Evolutionary conservation across 1,140 invertebrate genomes (phyloP).

Genomic region (Bombus consobrinus): DNA sequence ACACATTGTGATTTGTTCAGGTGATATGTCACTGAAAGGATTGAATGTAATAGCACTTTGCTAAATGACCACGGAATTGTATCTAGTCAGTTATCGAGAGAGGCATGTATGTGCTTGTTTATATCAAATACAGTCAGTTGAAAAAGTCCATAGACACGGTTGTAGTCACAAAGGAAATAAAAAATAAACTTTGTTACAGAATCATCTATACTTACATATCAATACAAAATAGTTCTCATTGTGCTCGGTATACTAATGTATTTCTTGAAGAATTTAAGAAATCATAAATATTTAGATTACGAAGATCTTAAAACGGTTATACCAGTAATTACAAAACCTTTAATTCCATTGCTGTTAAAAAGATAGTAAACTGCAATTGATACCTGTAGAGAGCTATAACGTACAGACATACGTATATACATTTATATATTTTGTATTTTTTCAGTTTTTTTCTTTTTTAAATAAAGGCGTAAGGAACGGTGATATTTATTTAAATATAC

Average conservation of each 20-base stretch:
- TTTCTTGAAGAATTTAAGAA: too few species aligned
- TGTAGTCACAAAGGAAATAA: too few species aligned
- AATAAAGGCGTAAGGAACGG: not conserved
- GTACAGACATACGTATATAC: not conserved
- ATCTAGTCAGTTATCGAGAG: not conserved
- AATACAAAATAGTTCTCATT: too few species aligned
- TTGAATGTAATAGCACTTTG: not conserved
- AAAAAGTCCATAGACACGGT: not conserved
- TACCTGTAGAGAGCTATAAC: not conserved
- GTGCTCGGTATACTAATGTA: too few species aligned
- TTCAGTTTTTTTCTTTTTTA: not conserved
- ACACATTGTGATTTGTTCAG: not conserved
- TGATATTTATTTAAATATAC: not conserved
- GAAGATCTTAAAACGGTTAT: too few species aligned
- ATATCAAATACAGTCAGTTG: not conserved
- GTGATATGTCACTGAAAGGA: not conserved
- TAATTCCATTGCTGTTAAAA: not conserved
- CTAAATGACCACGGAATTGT: not conserved
- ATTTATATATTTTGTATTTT: not conserved
- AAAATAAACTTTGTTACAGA: too few species aligned
- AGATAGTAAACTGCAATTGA: not conserved
- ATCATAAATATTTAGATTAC: too few species aligned
- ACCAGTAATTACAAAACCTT: too few species aligned
- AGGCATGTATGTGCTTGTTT: not conserved
- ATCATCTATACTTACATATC: too few species aligned